Base-by-base conservation (phyloP, 2,797 vertebrate species). In the Alouatta caraya region DNA sequence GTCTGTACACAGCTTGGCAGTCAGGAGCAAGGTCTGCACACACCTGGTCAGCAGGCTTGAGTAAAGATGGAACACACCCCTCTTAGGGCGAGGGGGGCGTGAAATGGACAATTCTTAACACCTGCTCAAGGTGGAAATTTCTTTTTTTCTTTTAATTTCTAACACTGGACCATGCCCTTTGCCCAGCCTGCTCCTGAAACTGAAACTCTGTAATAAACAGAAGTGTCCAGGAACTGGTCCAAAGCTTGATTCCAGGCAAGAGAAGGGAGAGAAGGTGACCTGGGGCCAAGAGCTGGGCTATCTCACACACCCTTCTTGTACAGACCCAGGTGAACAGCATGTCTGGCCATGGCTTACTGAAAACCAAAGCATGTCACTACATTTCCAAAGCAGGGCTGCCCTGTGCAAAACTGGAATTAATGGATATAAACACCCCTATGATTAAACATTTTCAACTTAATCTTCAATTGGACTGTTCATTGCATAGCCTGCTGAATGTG, bases 71-170 rank as follows among this genome's bases (percentile, higher is more conserved):
- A 79, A 81, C 0, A 8, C 9, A 15, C 64, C 17, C 26, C 73
- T 83, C 33, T 17, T 24, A 42, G 42, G 42, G 42, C 5, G 24
- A 44, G 42, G 52, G 11, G 8, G n/a, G 46, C 0, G 37, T 12
- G 4, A 10, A 75, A 48, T 21, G 8, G 85, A 76, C 57, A 50
- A 64, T 87, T 79, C 90, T 90, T 89, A 97, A 96, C 72, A 80
- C 19, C 73, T 94, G 85, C n/a, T 93, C 42, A 44, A 80, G 57
- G 61, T 24, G 19, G 82, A 82, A 89, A 70, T 88, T 67, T 89
- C 82, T 94, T 50, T 48, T 93, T 88, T 75, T 83, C 67, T 94
- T 84, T 95, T 75, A 30, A 90, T 82, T 80, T 67, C 93, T 91
- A 70, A 80, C 88, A 46, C 30, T 52, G 52, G 91, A 87, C 57